Conservation (phyloP, 2,888 invertebrate species). For the Caenorhabditis sp. region DNA sequence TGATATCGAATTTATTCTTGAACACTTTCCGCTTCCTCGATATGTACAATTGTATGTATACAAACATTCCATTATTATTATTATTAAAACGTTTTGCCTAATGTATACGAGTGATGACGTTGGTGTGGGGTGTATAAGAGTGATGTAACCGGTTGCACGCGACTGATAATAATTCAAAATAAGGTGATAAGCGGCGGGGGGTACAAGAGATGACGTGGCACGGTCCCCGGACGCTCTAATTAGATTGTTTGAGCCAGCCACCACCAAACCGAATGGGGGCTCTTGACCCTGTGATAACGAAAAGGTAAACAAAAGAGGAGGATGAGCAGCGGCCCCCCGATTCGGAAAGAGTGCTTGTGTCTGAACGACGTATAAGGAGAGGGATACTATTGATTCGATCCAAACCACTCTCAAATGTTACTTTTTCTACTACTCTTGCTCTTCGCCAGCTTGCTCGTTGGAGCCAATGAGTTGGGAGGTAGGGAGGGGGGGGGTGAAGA, state of each 20-base stretch:
- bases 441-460: background rate
- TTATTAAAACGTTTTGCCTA: background rate
- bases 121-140: background rate
- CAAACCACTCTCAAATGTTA: background rate
- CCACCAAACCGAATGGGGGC: background rate
- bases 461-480: slow-evolving; percentile 40
- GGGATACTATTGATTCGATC: background rate
- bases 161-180: background rate
- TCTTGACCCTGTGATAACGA: slow-evolving; percentile 8
- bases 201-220: background rate
- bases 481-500: background rate
- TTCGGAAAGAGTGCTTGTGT: slow-evolving; percentile 19
- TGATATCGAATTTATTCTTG: slow-evolving; percentile 14
- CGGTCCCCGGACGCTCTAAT: background rate
- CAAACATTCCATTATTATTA: background rate
- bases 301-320: slow-evolving; percentile 31
- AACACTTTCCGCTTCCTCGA: background rate
- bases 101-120: background rate
- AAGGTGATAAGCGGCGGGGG: background rate
- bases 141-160: background rate
- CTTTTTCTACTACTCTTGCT: background rate
- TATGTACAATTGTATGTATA: slow-evolving; percentile 47
- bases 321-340: slow-evolving; percentile 9
- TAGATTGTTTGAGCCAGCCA: slow-evolving; percentile 4
- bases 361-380: background rate